A percentile compares a stretch with the other conserved stretches of the same genome.
Evolutionary conservation across 1,140 invertebrate genomes (phyloP).

Genomic region (Drosophila paulistorum): DNA sequence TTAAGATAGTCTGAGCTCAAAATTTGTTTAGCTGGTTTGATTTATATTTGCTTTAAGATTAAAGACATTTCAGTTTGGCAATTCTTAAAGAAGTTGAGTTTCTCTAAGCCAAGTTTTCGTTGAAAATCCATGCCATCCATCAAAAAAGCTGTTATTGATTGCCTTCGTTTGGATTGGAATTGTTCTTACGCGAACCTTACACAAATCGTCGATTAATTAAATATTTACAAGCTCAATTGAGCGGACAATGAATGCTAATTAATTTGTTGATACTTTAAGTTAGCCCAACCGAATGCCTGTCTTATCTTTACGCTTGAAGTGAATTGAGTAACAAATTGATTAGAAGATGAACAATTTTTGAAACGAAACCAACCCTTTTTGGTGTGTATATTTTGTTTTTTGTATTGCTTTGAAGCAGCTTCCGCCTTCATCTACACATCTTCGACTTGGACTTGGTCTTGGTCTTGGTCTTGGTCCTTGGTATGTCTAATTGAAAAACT

Average conservation of each 20-base stretch:
- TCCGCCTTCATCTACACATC: slow-evolving; percentile 16
- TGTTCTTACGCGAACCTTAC: slow-evolving; percentile 29
- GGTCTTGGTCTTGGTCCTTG: slow-evolving; percentile 28
- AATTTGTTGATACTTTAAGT: slow-evolving; percentile 57
- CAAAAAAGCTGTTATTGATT: slow-evolving; percentile 63
- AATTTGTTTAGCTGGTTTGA: not conserved
- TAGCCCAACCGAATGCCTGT: slow-evolving; percentile 29
- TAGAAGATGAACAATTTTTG: slow-evolving; percentile 28
- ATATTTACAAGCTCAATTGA: slow-evolving; percentile 79
- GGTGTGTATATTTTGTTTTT: not conserved
- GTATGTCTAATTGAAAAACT: slow-evolving; percentile 76
- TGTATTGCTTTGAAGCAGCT: slow-evolving; percentile 30
- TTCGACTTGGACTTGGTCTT: slow-evolving; percentile 12
- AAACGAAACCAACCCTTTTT: slow-evolving; percentile 56
- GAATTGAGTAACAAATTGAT: slow-evolving; percentile 54
- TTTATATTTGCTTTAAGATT: not conserved
- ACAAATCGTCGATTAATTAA: slow-evolving; percentile 73
- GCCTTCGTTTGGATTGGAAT: slow-evolving; percentile 22
- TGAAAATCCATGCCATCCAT: slow-evolving; percentile 45
- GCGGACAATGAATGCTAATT: slow-evolving; percentile 74
- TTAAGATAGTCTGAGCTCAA: not conserved
- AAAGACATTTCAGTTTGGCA: not conserved
- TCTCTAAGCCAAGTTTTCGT: not conserved
- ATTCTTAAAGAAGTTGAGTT: not conserved
- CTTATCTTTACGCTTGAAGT: slow-evolving; percentile 68